Conservation (phyloP, 2,797 vertebrate species). For the Ambastaia sidthimunki region DNA sequence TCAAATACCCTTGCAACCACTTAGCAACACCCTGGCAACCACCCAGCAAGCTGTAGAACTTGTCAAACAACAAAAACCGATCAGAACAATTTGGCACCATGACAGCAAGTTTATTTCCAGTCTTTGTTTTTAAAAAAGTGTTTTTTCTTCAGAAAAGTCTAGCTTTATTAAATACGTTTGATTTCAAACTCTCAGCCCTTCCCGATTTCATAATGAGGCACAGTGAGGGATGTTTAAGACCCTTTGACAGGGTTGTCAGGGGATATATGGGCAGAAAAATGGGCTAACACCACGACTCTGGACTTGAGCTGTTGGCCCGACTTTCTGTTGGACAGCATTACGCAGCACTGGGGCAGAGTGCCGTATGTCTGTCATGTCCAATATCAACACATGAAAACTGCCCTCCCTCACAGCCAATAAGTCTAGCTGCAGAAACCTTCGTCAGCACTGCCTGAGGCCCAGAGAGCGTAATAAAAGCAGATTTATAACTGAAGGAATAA, state of each 20-base stretch:
- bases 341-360: conserved; percentile 1
- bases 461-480: conserved; percentile 42
- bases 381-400: conserved; percentile 44
- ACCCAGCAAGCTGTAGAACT: background rate
- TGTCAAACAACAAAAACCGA: background rate
- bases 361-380: conserved; percentile 21
- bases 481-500: conserved; percentile 36
- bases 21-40: background rate
- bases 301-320: conserved; percentile 20
- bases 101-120: too few relatives aligned
- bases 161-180: conserved; percentile 45
- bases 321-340: conserved; percentile 15
- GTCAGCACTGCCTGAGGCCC: conserved; percentile 28
- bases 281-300: conserved; percentile 31
- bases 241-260: conserved; percentile 47
- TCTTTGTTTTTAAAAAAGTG: too few relatives aligned
- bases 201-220: conserved; percentile 54
- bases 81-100: background rate
- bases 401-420: conserved; percentile 12
- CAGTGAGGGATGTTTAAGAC: conserved; percentile 15
- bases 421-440: conserved; percentile 21
- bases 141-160: background rate
- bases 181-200: conserved; percentile 36
- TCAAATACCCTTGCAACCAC: background rate
- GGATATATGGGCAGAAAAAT: conserved; percentile 54